Base-by-base conservation (phyloP, 2,888 invertebrate species). In the Epirrhoe alternata region DNA sequence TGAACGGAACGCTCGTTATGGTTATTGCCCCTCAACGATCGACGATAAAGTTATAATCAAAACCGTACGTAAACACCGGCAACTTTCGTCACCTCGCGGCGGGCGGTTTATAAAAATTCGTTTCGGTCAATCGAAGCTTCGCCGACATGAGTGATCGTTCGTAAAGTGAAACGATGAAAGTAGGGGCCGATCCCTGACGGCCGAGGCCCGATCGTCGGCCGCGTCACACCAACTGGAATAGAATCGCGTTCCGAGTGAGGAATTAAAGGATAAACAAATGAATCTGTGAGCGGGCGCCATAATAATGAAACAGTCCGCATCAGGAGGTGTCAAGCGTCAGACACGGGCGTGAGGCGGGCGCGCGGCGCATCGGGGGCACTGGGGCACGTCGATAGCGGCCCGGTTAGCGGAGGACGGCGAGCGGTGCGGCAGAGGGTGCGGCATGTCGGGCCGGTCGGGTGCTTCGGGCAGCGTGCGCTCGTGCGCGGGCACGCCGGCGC, bases 371-470 rank as follows among this genome's bases (percentile, higher is more conserved):
- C 86, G 82, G 76, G 79, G 75, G 77, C 92, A 90, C 87, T 90
- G 88, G 92, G 92, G 83, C 92, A 90, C 88, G 87, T 91, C 92
- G 85, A 90, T 91, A 92, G 84, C 82, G 91, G 72, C 92, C 92
- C 86, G 90, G 82, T 91, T 88, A 88, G 86, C 89, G 82, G 88
- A 10, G 84, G 80, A 86, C 78, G 68, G 81, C 24, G 35, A 3
- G 72, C 59, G 74, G 73, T 74, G 75, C 74, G 77, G 74, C 74
- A 45, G 17, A 58, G 54, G 73, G 74, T 75, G 77, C 76, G 67
- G 71, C 79, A 95, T 95, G 95, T 95, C 95, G 82, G 92, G 90
- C 85, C 94, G 94, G 84, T 92, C 94, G 77, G 86, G 88, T 77
- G 83, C 93, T 61, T 92, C 94, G 72, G 95, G 94, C 81, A 94